Conservation (phyloP, 2,888 invertebrate species). For the Nephrotoma appendiculata region DNA sequence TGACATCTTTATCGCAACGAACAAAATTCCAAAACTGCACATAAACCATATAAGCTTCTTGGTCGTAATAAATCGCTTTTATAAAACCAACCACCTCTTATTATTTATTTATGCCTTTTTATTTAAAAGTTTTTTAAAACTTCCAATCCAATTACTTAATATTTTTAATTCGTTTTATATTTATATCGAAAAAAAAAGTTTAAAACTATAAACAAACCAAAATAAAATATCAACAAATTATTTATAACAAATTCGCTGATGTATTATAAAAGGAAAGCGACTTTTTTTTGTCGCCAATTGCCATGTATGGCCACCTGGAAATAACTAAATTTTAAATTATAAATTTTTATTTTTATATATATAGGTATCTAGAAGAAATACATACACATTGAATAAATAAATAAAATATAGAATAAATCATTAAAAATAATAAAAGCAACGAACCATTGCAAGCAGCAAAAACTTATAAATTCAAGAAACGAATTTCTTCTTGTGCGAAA, state of each 20-base stretch:
- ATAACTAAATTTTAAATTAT: background rate
- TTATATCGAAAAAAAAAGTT: background rate
- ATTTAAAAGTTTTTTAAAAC: background rate
- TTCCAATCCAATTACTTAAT: background rate
- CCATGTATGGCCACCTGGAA: background rate
- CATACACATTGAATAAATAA: background rate
- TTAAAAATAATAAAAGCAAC: background rate
- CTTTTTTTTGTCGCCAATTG: background rate
- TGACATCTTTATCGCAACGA: background rate
- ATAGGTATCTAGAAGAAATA: background rate
- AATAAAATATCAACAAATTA: background rate
- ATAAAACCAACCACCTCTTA: background rate
- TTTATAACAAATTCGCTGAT: background rate
- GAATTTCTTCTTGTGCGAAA: constrained; percentile 2
- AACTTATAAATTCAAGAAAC: background rate
- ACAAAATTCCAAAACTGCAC: background rate
- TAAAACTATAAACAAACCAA: background rate
- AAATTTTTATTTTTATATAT: background rate
- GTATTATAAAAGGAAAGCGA: background rate
- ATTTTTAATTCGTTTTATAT: background rate
- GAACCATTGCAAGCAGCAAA: background rate
- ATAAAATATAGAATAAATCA: background rate
- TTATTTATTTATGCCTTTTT: background rate
- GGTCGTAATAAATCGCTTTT: background rate
- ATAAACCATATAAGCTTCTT: background rate